Evolutionary conservation across 2,888 invertebrate species (phyloP).

Genomic region (Gandaritis pyraliata): DNA sequence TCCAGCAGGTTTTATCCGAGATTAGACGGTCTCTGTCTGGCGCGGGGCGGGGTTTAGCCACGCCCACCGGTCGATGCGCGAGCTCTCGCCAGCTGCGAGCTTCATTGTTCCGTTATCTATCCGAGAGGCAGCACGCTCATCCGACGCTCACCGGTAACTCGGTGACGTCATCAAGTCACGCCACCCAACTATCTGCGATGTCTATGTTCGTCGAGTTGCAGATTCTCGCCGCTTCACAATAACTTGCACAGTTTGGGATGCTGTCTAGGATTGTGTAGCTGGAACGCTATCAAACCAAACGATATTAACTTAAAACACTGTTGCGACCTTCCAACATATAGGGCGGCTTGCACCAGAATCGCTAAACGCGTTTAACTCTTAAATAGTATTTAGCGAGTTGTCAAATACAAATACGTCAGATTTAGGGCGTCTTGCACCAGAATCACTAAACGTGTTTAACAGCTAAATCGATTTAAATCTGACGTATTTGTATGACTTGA

Average conservation of each 20-base stretch:
- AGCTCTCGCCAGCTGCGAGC: constrained; percentile 53
- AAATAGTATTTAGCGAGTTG: too few relatives aligned
- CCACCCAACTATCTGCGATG: constrained; percentile 22
- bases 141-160: constrained; percentile 66
- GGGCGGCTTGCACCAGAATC: too few relatives aligned
- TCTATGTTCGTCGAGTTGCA: constrained; percentile 1
- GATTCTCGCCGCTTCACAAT: constrained; percentile 16
- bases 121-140: constrained; percentile 76
- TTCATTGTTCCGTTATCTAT: constrained; percentile 80
- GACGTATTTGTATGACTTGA: too few relatives aligned
- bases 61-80: constrained; percentile 80
- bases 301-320: not conserved
- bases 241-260: constrained; percentile 13
- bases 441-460: too few relatives aligned
- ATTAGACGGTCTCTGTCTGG: constrained; percentile 76
- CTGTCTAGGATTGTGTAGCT: constrained; percentile 1
- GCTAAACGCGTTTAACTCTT: too few relatives aligned
- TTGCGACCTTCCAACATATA: constrained; percentile 11
- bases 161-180: constrained; percentile 56
- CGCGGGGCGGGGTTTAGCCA: constrained; percentile 76
- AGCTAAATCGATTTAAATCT: too few relatives aligned
- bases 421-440: too few relatives aligned
- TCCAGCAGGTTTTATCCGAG: constrained; percentile 75
- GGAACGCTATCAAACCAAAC: not conserved
- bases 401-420: too few relatives aligned